These are phyloP conservation scores for Dendrolimus pini DNA, from an alignment of 2,888 invertebrate genomes.

Conservation along the genomic window DNA sequence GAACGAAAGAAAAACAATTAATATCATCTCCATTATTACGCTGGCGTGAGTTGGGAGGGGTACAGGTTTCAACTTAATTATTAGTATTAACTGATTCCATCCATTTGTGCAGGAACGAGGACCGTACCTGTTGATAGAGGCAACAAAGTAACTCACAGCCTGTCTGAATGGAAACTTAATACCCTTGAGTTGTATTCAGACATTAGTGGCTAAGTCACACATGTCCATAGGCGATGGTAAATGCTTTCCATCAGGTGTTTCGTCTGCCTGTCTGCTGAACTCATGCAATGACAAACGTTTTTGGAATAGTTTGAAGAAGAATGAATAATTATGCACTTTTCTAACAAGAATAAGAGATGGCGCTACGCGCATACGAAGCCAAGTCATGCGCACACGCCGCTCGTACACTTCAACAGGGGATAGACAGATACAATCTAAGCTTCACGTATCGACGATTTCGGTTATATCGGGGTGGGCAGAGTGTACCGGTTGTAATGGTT, in stretches of 20 bases:
- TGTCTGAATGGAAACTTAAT: not conserved
- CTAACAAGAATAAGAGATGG: constrained; percentile 24
- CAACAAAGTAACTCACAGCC: not conserved
- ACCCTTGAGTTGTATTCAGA: not conserved
- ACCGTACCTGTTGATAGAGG: not conserved
- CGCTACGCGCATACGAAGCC: constrained; percentile 17
- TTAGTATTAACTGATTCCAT: too few relatives aligned
- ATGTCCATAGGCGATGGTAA: too few relatives aligned
- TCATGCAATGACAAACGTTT: not conserved
- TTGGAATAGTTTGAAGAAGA: constrained; percentile 5
- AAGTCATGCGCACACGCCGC: constrained; percentile 44
- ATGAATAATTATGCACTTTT: constrained; percentile 4
- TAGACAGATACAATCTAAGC: constrained; percentile 54
- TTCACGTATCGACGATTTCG: constrained; percentile 32
- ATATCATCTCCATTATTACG: too few relatives aligned
- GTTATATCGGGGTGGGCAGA: constrained; percentile 17
- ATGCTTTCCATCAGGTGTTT: too few relatives aligned
- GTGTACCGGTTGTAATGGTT: constrained; percentile 10
- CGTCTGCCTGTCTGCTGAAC: not conserved
- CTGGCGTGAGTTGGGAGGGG: too few relatives aligned
- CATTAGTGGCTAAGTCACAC: not conserved
- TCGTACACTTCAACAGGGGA: constrained; percentile 33
- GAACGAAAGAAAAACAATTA: not conserved
- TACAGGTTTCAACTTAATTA: too few relatives aligned
- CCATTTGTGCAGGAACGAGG: not conserved